Base-by-base conservation (phyloP, 1,140 invertebrate genomes). In the Eriosoma lanigerum region DNA sequence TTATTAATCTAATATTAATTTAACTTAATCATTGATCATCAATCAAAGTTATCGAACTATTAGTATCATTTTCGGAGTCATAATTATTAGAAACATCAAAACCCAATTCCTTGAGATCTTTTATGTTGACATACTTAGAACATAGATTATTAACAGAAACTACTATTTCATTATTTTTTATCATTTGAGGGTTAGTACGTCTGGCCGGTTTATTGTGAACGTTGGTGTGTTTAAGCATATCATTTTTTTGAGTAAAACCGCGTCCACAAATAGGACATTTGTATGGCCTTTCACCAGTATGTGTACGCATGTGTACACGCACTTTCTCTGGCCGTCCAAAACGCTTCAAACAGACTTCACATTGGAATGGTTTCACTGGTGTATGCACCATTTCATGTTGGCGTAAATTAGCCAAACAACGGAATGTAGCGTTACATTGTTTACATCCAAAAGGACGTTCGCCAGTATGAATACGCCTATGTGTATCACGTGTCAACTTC, bases 281-380 rank as follows among this genome's bases (percentile, higher is more conserved):
- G 81, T 91, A 93, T 0, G 92, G 92, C 83, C 90, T 91, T 82
- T 93, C 91, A 0, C 92, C 94, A 0, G 93, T 95, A 83, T 96
- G 90, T 0, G 87, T 89, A 13, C 89, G 86, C 82, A 86, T 85
- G 17, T 89, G 89, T 58, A 89, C 88, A 52, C 89, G 88, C 1
- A 89, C 82, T 82, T 88, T 88, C 38, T 88, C 88, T 0, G 88
- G 82, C 82, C 88, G 85, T 13, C 87, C 70, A 50, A 81, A 81
- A 38, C 81, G 68, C 38, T 81, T 81, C 0, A 58, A 58, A 6
- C 81, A 81, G 3, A 81, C 44, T 26, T 81, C 70, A 38, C 81
- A 81, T 17, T 72, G 68, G 21, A 81, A 81, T 29, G 81, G 81
- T 19, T 81, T 81, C 9, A 56, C 44, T 32, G 68, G 54, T 5